These are phyloP conservation scores for Parelbella ahira DNA, from an alignment of 2,888 invertebrate species.

Conservation along the genomic window DNA sequence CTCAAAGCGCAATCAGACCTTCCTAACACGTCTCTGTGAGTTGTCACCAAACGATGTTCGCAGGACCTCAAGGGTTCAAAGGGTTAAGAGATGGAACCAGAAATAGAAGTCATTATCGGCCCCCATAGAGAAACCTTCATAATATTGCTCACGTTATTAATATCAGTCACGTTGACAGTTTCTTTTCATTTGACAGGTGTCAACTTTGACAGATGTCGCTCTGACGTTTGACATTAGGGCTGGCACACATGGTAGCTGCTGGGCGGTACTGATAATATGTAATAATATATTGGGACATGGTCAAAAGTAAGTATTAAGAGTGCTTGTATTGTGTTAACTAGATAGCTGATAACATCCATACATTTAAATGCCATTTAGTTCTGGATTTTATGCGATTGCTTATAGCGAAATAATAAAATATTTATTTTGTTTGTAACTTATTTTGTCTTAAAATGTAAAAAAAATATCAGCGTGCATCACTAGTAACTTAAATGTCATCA, in stretches of 20 bases:
- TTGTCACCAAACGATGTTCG: conserved; percentile 5
- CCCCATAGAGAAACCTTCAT: neutral
- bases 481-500: too few relatives aligned
- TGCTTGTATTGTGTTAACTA: too few relatives aligned
- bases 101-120: conserved; percentile 15
- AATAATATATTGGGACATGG: too few relatives aligned
- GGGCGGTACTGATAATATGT: neutral
- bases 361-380: too few relatives aligned
- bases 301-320: too few relatives aligned
- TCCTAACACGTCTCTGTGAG: conserved; percentile 2
- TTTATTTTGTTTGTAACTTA: too few relatives aligned
- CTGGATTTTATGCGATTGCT: too few relatives aligned
- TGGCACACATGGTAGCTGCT: conserved; percentile 4
- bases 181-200: conserved; percentile 2
- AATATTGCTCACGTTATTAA: conserved; percentile 2
- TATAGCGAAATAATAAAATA: too few relatives aligned
- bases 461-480: too few relatives aligned
- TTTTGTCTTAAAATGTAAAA: too few relatives aligned
- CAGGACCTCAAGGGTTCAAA: conserved; percentile 5
- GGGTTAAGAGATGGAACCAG: conserved; percentile 5
- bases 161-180: conserved; percentile 9
- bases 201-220: conserved; percentile 11
- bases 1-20: neutral
- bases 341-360: too few relatives aligned
- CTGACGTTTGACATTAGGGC: conserved; percentile 1